Percentiles rank a stretch among this genome's conserved stretches.
These are phyloP conservation scores for Muscicapa comitata DNA, from an alignment of 2,797 vertebrate genomes.

Conservation along the genomic window DNA sequence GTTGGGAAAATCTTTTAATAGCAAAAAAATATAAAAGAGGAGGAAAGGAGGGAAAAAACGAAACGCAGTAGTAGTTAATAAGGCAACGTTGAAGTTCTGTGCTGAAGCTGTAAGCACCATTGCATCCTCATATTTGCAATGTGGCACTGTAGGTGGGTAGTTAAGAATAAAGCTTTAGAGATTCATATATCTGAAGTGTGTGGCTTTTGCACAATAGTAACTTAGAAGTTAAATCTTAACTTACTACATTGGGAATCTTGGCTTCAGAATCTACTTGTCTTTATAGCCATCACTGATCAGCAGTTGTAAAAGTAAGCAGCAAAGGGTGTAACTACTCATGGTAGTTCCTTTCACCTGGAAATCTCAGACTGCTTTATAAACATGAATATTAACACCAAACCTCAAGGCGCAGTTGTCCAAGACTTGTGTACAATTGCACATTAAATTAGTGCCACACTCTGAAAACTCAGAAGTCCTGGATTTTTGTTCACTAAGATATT, in stretches of 20 bases:
- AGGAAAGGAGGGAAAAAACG: accelerated
- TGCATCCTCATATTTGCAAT: neutral
- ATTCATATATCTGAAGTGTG: neutral
- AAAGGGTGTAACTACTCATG: neutral
- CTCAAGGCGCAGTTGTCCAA: neutral
- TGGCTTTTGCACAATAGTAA: neutral
- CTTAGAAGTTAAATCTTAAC: neutral
- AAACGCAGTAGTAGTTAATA: neutral
- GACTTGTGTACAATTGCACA: neutral
- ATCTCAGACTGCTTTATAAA: neutral
- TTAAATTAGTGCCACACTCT: neutral
- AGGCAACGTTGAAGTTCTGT: neutral
- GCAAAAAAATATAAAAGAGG: neutral
- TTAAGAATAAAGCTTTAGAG: neutral
- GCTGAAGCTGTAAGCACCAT: neutral
- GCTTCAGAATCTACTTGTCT: neutral
- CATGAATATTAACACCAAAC: neutral
- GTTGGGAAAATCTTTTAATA: neutral
- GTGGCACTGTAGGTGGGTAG: neutral
- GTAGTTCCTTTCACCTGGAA: neutral
- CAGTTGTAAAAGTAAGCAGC: neutral
- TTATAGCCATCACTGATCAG: neutral
- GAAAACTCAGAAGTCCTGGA: neutral
- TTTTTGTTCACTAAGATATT: neutral
- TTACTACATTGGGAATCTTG: neutral